Conservation (phyloP, 2,888 invertebrate genomes). For the Pollenia amentaria region DNA sequence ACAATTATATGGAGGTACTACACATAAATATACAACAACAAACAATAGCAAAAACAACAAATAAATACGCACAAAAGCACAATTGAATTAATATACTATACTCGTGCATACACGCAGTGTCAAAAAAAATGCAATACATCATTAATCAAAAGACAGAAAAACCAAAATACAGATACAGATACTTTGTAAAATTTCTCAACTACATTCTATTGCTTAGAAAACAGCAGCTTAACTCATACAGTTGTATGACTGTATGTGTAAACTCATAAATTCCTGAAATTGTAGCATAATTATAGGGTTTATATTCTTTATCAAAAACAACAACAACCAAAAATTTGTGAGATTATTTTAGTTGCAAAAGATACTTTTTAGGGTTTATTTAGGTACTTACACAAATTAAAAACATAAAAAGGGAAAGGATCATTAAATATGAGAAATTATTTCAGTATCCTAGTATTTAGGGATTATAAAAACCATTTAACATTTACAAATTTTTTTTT, state of each 20-base stretch:
- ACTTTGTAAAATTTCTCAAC: conserved; percentile 8
- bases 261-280: conserved; percentile 35
- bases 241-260: neutral
- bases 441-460: conserved; percentile 10
- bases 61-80: conserved; percentile 63
- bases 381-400: neutral
- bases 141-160: conserved; percentile 67
- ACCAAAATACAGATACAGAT: conserved; percentile 9
- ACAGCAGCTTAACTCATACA: conserved; percentile 21
- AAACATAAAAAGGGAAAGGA: neutral
- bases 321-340: conserved; percentile 21
- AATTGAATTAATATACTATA: conserved; percentile 61
- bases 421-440: conserved; percentile 9
- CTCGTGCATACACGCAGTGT: conserved; percentile 52
- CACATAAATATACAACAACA: conserved; percentile 45
- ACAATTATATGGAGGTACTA: conserved; percentile 73
- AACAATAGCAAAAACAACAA: conserved; percentile 41
- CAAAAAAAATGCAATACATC: conserved; percentile 68
- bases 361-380: conserved; percentile 1
- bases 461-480: conserved; percentile 17
- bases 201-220: conserved; percentile 26
- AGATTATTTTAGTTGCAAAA: conserved; percentile 37
- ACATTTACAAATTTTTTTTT: conserved; percentile 10
- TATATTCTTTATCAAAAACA: neutral
- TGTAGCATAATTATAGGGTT: conserved; percentile 57